phyloP scores from a whole-genome alignment of 2,113 vertebrate genomes.

The Salvelinus alpinus region DNA sequence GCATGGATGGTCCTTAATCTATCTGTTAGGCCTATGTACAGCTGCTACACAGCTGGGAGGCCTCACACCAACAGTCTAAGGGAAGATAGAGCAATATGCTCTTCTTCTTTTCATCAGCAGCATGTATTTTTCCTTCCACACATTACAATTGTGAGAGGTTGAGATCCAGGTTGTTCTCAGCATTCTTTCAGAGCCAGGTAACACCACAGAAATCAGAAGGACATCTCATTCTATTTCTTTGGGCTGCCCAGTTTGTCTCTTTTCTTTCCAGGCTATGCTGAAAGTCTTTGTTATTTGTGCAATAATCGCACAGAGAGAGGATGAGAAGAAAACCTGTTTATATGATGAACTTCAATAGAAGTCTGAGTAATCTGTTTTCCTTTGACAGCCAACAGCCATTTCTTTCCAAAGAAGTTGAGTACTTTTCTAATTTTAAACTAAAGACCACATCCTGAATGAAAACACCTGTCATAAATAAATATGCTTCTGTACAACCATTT shows the following conservation, averaged over 20 bases:
- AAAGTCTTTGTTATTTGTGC: conserved; percentile 9
- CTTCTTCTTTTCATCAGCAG: conserved; percentile 9
- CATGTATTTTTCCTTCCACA: conserved; percentile 14
- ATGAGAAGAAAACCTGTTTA: too few relatives aligned
- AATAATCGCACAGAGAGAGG: conserved; percentile 4
- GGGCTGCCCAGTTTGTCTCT: background rate
- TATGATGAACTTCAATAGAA: background rate
- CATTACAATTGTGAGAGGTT: conserved; percentile 30
- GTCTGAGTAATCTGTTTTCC: too few relatives aligned
- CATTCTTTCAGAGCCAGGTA: conserved; percentile 7
- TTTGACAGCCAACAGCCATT: background rate
- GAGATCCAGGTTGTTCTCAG: conserved; percentile 17
- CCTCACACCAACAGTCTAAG: conserved; percentile 62
- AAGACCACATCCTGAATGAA: too few relatives aligned
- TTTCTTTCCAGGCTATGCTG: too few relatives aligned
- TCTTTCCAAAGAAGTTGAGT: background rate
- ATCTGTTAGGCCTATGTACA: conserved; percentile 43
- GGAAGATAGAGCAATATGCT: conserved; percentile 34
- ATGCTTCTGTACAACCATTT: too few relatives aligned
- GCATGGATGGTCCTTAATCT: conserved; percentile 59
- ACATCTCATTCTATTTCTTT: background rate
- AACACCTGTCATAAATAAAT: too few relatives aligned
- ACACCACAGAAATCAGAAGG: background rate
- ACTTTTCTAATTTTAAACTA: background rate
- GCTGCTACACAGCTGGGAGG: conserved; percentile 59